Percentiles rank a stretch among this genome's conserved stretches.
These are phyloP conservation scores for Sinocyclocheilus rhinocerous DNA, from an alignment of 2,113 vertebrate genomes.

Conservation along the genomic window DNA sequence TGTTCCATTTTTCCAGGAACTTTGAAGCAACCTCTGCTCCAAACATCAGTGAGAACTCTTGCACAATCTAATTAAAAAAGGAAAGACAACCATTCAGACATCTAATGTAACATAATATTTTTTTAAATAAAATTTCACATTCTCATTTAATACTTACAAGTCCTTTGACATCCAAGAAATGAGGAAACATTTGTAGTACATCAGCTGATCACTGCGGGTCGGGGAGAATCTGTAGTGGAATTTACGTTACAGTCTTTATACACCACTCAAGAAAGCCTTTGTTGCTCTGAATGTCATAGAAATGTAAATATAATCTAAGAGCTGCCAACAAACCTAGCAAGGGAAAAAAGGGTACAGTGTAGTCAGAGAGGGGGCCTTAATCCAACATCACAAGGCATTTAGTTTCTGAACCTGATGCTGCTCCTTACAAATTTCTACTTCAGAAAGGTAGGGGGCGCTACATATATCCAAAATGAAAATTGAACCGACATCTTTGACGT, in stretches of 20 bases:
- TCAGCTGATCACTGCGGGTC: neutral
- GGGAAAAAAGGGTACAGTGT: too few species aligned
- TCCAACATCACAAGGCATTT: too few species aligned
- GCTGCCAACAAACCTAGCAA: too few species aligned
- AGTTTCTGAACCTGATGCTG: too few species aligned
- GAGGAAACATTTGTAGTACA: neutral
- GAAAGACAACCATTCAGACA: neutral
- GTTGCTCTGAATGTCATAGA: constrained; percentile 30
- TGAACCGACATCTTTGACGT: too few species aligned
- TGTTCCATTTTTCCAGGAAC: constrained; percentile 38
- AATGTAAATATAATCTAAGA: too few species aligned
- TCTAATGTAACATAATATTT: neutral
- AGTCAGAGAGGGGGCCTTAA: too few species aligned
- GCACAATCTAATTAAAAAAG: constrained; percentile 44
- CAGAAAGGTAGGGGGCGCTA: too few species aligned
- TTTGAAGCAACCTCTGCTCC: constrained; percentile 33
- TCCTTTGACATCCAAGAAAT: neutral
- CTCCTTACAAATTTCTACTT: too few species aligned
- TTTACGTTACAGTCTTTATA: constrained; percentile 18
- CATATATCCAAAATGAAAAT: too few species aligned
- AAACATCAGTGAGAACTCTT: constrained; percentile 46
- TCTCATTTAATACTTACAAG: neutral
- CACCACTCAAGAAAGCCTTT: constrained; percentile 32
- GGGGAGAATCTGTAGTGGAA: neutral
- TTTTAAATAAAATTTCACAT: neutral